Evolutionary conservation across 2,888 invertebrate species (phyloP), one percentile per base, ranked within the genome.

Genomic region (Trypoxylon attenuatum): DNA sequence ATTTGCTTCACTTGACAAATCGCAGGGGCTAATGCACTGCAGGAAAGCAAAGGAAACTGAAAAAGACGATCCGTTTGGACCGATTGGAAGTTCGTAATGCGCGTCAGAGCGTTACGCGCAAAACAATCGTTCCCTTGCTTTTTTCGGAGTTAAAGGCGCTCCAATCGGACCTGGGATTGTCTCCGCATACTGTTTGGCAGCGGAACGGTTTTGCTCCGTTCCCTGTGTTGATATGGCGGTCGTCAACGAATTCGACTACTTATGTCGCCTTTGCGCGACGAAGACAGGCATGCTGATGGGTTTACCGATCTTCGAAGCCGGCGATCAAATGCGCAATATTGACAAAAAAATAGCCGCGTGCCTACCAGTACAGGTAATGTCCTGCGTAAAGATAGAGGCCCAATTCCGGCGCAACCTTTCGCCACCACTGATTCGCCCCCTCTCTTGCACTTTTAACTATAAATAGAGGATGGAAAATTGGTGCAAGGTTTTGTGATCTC

Each of bases 321-420:
- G 89, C 54, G 87, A 88, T 58, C 85, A 87, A 62, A 84, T 86
- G 63, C 81, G 90, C 66, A 88, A 90, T 82, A 88, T 91, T 42
- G 88, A 87, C 71, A 90, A 90, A 82, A 91, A 90, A 84, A 90
- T 91, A 61, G 87, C 88, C 69, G 88, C 88, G 55, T 90, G 90
- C 82, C 87, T 90, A 78, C 89, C 90, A 52, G 85, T 91, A 41
- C 89, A 90, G 87, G 91, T 90, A 83, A 84, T 72, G 64, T 50
- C 38, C 5, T 33, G 54, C 54, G 43, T 60, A 39, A 63, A 63
- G 45, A 23, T 55, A 43, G 59, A 56, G 45, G 45, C 41, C 53
- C 10, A 43, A 57, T 68, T 62, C 64, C 51, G 38, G 39, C 43
- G 59, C 56, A 49, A 59, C 65, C 53, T 33, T 66, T 57, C 51